Conservation (phyloP, 2,113 vertebrate genomes). For the Thunnus thynnus region DNA sequence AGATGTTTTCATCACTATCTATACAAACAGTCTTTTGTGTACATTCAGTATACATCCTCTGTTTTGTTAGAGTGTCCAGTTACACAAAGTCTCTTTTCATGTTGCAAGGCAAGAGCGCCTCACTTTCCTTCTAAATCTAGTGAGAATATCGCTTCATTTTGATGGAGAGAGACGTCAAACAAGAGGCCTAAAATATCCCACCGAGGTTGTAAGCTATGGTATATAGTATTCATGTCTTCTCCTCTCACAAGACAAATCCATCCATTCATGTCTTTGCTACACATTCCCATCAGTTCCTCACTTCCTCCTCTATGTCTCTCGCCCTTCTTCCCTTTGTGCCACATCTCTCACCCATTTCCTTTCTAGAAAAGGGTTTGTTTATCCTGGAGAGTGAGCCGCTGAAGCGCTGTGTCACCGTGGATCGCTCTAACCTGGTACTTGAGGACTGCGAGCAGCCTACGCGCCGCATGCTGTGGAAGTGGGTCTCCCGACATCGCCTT, state of each 20-base stretch:
- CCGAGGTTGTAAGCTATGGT: too few relatives aligned
- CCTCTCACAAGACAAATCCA: background rate
- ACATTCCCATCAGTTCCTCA: background rate
- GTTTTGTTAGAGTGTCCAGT: constrained; percentile 52
- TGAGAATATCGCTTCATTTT: constrained; percentile 50
- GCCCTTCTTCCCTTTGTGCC: background rate
- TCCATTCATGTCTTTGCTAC: constrained; percentile 9
- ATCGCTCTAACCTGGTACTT: constrained; percentile 82
- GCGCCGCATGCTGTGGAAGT: constrained; percentile 93
- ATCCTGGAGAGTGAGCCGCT: constrained; percentile 88
- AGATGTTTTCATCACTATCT: constrained; percentile 5
- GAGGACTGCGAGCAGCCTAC: constrained; percentile 86
- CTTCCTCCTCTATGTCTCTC: background rate
- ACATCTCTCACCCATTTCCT: constrained; percentile 8
- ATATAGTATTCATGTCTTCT: background rate
- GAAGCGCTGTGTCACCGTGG: constrained; percentile 86
- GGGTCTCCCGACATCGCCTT: constrained; percentile 91
- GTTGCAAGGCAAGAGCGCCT: constrained; percentile 26
- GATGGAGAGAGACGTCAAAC: constrained; percentile 43
- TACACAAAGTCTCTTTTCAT: background rate
- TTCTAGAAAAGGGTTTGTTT: constrained; percentile 90
- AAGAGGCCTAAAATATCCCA: background rate
- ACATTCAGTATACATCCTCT: constrained; percentile 1
- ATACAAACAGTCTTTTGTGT: background rate
- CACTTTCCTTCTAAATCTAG: constrained; percentile 8